Evolutionary conservation across 2,113 vertebrate species (phyloP).

Genomic region (Menidia beryllina): DNA sequence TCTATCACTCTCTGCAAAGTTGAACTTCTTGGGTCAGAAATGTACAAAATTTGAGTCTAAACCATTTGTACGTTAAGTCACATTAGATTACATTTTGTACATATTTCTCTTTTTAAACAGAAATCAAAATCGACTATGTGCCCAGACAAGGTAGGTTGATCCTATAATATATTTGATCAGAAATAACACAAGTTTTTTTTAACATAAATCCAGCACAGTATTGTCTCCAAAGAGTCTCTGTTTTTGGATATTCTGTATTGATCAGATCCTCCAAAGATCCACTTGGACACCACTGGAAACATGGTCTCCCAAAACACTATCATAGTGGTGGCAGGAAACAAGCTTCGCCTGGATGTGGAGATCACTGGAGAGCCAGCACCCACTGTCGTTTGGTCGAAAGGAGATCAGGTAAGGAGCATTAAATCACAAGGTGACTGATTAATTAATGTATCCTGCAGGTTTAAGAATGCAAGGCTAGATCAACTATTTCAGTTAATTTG

Average conservation of each 20-base stretch:
- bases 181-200: neutral
- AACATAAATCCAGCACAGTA: neutral
- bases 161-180: neutral
- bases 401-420: constrained; percentile 73
- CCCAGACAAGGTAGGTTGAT: constrained; percentile 89
- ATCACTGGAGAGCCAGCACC: constrained; percentile 90
- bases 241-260: neutral
- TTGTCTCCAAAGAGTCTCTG: neutral
- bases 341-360: constrained; percentile 89
- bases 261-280: constrained; percentile 92
- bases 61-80: neutral
- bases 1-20: constrained; percentile 90
- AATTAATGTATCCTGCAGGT: neutral
- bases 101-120: constrained; percentile 70
- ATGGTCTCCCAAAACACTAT: constrained; percentile 87
- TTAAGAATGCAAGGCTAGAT: neutral
- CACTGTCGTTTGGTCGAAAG: constrained; percentile 85
- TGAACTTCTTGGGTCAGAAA: constrained; percentile 91
- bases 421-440: neutral
- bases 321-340: constrained; percentile 93
- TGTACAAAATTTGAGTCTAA: constrained; percentile 23
- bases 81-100: neutral
- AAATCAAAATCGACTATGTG: constrained; percentile 94
- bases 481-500: neutral
- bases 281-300: constrained; percentile 88